Evolutionary conservation across 1,140 invertebrate genomes (phyloP).

Genomic region (Trialeurodes vaporariorum): DNA sequence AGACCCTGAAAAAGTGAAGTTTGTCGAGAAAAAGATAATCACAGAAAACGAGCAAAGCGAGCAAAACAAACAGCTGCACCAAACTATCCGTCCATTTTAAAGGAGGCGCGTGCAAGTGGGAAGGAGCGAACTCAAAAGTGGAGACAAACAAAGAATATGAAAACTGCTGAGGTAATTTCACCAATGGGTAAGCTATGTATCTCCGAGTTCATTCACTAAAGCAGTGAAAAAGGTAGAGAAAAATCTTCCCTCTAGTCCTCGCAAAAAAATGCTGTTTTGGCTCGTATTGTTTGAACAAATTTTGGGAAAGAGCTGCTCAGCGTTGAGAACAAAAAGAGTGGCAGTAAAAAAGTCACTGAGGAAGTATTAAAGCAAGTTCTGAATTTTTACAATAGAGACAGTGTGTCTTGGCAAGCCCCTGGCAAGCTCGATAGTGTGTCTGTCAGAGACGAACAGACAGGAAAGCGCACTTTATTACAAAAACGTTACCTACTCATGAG

Average conservation of each 20-base stretch:
- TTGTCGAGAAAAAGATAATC: neutral
- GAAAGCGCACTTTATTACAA: neutral
- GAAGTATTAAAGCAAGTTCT: neutral
- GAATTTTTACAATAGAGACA: neutral
- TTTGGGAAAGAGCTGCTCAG: neutral
- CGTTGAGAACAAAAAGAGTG: neutral
- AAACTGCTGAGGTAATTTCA: neutral
- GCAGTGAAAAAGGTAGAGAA: neutral
- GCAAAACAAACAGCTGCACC: neutral
- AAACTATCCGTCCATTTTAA: neutral
- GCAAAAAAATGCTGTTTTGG: neutral
- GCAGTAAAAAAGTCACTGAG: neutral
- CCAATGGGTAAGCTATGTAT: neutral
- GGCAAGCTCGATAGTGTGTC: neutral
- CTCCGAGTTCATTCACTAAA: neutral
- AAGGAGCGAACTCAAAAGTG: neutral
- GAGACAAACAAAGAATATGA: neutral
- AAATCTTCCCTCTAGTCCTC: neutral
- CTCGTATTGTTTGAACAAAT: neutral
- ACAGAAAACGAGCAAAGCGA: neutral
- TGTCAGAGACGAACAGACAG: neutral
- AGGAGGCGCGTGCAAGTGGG: neutral
- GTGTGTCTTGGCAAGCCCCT: neutral
- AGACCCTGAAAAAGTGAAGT: neutral
- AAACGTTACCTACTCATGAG: neutral